Base-by-base conservation (phyloP, 1,140 invertebrate species). In the Teleopsis dalmanni region DNA sequence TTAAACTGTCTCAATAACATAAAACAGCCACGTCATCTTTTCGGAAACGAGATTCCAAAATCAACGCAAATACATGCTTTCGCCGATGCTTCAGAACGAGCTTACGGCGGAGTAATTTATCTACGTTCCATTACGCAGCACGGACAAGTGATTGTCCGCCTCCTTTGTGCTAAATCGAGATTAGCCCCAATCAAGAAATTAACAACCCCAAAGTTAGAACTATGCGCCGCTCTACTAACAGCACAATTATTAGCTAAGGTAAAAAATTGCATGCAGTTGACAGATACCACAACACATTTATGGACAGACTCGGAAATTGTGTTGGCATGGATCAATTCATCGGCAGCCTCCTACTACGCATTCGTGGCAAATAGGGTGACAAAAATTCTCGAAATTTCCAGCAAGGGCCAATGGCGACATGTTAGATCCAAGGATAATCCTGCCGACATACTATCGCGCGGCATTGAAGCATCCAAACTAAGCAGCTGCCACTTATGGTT, bases 351-450 rank as follows among this genome's bases (percentile, higher is more conserved):
- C 29, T 47, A 29, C 50, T 57, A 64, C 26, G 59, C 53, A 8
- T 72, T 65, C 50, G 65, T 73, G 5, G 62, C 59, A 2, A 71
- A 71, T 42, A 47, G 70, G 18, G 53, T 72, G 1, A 47, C 56
- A 9, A 44, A 53, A 65, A n/a, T n/a, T n/a, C n/a, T n/a, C n/a
- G n/a, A n/a, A n/a, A n/a, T n/a, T n/a, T n/a, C n/a, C n/a, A n/a
- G n/a, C n/a, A n/a, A n/a, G n/a, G n/a, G n/a, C n/a, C n/a, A n/a
- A n/a, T n/a, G n/a, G n/a, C n/a, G n/a, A n/a, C n/a, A n/a, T n/a
- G n/a, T n/a, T n/a, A n/a, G n/a, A n/a, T n/a, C n/a, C n/a, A n/a
- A n/a, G n/a, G n/a, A n/a, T n/a, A n/a, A n/a, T n/a, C n/a, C n/a
- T n/a, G n/a, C n/a, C n/a, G n/a, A n/a, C n/a, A n/a, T n/a, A n/a